Evolutionary conservation across 2,888 invertebrate genomes (phyloP).

Genomic region (Axea sp.): DNA sequence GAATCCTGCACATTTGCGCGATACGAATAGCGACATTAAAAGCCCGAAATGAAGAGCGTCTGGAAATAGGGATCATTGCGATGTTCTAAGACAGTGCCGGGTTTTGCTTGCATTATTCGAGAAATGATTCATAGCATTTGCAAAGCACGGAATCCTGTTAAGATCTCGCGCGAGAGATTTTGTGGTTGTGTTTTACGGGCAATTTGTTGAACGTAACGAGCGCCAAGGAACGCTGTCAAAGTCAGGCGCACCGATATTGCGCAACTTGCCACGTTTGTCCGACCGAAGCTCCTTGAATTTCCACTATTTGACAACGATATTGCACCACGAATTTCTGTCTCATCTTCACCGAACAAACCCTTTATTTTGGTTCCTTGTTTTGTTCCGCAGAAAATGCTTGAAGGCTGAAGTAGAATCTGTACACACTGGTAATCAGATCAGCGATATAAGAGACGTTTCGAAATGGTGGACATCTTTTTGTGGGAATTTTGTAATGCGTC

Average conservation of each 20-base stretch:
- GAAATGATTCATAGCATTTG: slow-evolving; percentile 48
- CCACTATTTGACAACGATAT: slow-evolving; percentile 16
- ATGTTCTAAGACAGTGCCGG: slow-evolving; percentile 15
- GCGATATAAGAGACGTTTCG: no score
- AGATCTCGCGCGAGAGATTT: slow-evolving; percentile 47
- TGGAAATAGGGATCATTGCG: slow-evolving; percentile 37
- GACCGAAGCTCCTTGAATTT: neutral
- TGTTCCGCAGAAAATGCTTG: no score
- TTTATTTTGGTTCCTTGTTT: no score
- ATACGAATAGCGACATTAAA: slow-evolving; percentile 35
- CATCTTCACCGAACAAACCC: no score
- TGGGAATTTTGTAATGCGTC: no score
- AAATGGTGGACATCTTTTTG: no score
- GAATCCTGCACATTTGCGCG: slow-evolving; percentile 26
- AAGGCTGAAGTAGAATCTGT: no score
- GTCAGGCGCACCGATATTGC: slow-evolving; percentile 45
- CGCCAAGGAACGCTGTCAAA: slow-evolving; percentile 55
- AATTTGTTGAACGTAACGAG: slow-evolving; percentile 60
- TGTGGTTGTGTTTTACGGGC: slow-evolving; percentile 56
- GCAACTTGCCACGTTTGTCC: slow-evolving; percentile 38
- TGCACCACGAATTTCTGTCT: neutral
- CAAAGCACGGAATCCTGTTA: slow-evolving; percentile 48
- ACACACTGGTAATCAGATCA: no score
- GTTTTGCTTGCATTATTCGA: slow-evolving; percentile 27
- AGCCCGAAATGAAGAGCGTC: slow-evolving; percentile 30